phyloP scores from a whole-genome alignment of 1,140 invertebrate species.

The Aphelinus atriplicis region DNA sequence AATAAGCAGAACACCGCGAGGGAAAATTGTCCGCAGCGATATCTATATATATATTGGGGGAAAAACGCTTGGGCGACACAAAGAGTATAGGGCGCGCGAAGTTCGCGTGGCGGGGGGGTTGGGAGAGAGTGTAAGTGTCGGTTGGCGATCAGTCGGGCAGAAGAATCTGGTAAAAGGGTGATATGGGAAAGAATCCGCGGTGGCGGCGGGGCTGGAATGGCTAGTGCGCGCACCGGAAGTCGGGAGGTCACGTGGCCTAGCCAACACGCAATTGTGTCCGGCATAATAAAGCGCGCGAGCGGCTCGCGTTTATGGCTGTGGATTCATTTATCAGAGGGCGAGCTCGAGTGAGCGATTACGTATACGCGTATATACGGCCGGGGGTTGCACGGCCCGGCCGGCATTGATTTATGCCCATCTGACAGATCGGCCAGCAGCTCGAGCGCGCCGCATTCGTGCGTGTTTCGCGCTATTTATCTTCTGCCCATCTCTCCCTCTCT shows the following conservation, averaged over 20 bases:
- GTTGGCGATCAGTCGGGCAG: no score
- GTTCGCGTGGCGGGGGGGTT: no score
- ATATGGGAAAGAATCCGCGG: no score
- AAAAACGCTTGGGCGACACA: no score
- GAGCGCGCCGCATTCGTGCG: conserved; percentile 14
- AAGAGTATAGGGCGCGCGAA: no score
- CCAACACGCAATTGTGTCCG: conserved; percentile 64
- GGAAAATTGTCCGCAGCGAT: no score
- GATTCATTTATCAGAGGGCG: no score
- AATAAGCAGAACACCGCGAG: no score
- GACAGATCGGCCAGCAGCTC: conserved; percentile 54
- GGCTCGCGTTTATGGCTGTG: conserved; percentile 13
- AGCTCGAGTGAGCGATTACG: conserved; percentile 40
- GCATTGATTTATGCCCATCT: conserved; percentile 59
- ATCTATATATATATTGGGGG: no score
- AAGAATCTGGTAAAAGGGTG: no score
- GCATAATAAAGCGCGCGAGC: conserved; percentile 58
- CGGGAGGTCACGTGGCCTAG: conserved; percentile 60
- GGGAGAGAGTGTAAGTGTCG: no score
- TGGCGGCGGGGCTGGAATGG: not conserved
- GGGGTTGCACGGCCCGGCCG: conserved; percentile 46
- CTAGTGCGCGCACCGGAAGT: conserved; percentile 56
- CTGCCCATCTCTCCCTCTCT: not conserved
- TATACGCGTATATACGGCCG: conserved; percentile 25
- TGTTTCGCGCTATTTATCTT: conserved; percentile 37